Conservation (phyloP, 2,113 vertebrate genomes). For the Condylura cristata region DNA sequence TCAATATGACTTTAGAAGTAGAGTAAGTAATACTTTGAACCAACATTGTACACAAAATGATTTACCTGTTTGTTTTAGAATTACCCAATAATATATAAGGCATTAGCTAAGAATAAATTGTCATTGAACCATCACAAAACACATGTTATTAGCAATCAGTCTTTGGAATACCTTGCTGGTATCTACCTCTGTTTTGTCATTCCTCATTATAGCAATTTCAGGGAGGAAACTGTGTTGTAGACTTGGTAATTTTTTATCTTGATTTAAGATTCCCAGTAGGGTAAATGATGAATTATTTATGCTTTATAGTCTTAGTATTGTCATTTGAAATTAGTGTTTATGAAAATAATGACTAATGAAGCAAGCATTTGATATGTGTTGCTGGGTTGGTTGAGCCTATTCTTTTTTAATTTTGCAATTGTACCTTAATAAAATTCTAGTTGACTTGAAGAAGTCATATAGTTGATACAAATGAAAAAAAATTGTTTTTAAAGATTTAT, state of each 20-base stretch:
- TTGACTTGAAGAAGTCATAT: conserved; percentile 46
- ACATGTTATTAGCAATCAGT: conserved; percentile 36
- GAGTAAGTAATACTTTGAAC: not conserved
- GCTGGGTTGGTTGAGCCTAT: not conserved
- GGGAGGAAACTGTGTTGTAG: not conserved
- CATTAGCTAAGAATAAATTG: conserved; percentile 56
- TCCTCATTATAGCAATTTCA: not conserved
- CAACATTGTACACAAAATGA: not conserved
- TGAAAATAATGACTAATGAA: conserved; percentile 47
- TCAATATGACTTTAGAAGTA: not conserved
- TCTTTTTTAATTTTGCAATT: not conserved
- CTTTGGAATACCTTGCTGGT: conserved; percentile 17
- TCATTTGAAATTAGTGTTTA: conserved; percentile 42
- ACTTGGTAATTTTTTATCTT: conserved; percentile 50
- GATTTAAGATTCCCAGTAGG: conserved; percentile 34
- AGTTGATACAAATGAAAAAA: conserved; percentile 35
- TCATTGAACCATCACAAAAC: conserved; percentile 43
- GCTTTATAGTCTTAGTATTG: conserved; percentile 17
- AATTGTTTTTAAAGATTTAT: no score
- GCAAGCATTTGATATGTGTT: not conserved
- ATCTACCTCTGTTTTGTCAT: not conserved
- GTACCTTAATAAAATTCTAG: not conserved
- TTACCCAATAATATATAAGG: not conserved
- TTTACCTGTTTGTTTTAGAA: conserved; percentile 39
- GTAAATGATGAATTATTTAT: conserved; percentile 46